Evolutionary conservation across 2,888 invertebrate species (phyloP).

Genomic region (Orgyia antiqua): DNA sequence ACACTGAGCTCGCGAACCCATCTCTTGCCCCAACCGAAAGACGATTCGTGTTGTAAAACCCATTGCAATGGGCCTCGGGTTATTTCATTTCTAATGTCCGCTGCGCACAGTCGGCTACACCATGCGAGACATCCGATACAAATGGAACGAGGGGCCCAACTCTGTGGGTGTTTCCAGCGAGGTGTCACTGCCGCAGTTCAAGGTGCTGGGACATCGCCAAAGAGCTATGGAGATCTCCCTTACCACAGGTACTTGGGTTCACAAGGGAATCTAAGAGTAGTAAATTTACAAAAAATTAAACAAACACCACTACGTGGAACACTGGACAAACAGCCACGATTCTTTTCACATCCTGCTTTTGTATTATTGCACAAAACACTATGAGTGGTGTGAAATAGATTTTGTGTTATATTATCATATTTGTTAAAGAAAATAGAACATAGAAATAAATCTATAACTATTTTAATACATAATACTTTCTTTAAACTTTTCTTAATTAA

Average conservation of each 20-base stretch:
- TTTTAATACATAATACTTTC: no score
- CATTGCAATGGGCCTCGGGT: slow-evolving; percentile 77
- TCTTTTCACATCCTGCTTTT: slow-evolving; percentile 76
- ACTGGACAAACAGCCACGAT: slow-evolving; percentile 71
- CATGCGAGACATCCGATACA: slow-evolving; percentile 98
- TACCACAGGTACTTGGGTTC: slow-evolving; percentile 89
- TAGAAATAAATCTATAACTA: no score
- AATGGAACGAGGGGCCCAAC: slow-evolving; percentile 96
- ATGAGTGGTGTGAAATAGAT: slow-evolving; percentile 58
- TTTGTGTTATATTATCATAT: slow-evolving; percentile 21
- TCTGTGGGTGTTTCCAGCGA: slow-evolving; percentile 96
- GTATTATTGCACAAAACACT: slow-evolving; percentile 72
- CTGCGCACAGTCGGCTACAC: slow-evolving; percentile 95
- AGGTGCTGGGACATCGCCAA: slow-evolving; percentile 96
- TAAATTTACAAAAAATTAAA: slow-evolving; percentile 25
- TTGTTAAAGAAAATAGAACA: background rate
- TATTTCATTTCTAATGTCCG: slow-evolving; percentile 72
- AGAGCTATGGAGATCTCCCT: slow-evolving; percentile 96
- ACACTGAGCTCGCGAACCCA: slow-evolving; percentile 57
- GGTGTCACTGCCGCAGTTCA: slow-evolving; percentile 97
- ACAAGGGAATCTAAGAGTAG: slow-evolving; percentile 45
- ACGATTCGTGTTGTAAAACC: slow-evolving; percentile 72
- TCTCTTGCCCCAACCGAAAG: slow-evolving; percentile 67
- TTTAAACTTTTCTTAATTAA: no score
- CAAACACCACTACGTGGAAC: slow-evolving; percentile 58